A percentile compares a stretch with the other conserved stretches of the same genome.
These are phyloP conservation scores for Drosophila rubida DNA, from an alignment of 2,888 invertebrate genomes.

Conservation along the genomic window DNA sequence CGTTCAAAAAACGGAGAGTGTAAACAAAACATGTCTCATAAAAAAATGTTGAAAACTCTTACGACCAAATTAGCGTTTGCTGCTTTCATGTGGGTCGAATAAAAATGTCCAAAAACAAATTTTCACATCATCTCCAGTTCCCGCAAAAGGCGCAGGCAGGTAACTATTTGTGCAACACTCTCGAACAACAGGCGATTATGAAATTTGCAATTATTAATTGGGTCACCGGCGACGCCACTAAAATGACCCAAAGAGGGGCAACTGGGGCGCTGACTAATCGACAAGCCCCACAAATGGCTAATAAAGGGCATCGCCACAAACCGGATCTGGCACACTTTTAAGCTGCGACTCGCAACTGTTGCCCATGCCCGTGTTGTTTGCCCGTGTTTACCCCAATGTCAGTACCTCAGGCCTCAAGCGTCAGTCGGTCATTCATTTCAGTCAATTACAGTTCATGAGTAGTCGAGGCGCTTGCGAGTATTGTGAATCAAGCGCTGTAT, in stretches of 20 bases:
- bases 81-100: conserved; percentile 55
- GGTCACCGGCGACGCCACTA: conserved; percentile 49
- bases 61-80: conserved; percentile 62
- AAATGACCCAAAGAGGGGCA: conserved; percentile 50
- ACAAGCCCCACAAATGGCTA: conserved; percentile 5
- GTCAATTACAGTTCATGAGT: conserved; percentile 31
- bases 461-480: conserved; percentile 4
- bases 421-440: conserved; percentile 40
- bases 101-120: conserved; percentile 45
- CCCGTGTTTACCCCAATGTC: conserved; percentile 63
- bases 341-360: conserved; percentile 18
- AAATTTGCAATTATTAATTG: conserved; percentile 74
- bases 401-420: conserved; percentile 24
- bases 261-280: conserved; percentile 44
- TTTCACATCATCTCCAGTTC: conserved; percentile 51
- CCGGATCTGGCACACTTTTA: conserved; percentile 59
- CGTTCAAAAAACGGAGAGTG: conserved; percentile 3
- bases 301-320: conserved; percentile 56
- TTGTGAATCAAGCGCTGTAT: conserved; percentile 48
- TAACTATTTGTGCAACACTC: conserved; percentile 40
- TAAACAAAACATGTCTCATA: conserved; percentile 43
- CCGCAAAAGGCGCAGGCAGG: conserved; percentile 66
- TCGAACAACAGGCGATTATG: conserved; percentile 44
- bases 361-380: conserved; percentile 12
- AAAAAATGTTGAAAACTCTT: conserved; percentile 54